Percentiles rank a stretch among this genome's conserved stretches.
phyloP scores from a whole-genome alignment of 1,140 invertebrate genomes.

The Drosophila sp. region DNA sequence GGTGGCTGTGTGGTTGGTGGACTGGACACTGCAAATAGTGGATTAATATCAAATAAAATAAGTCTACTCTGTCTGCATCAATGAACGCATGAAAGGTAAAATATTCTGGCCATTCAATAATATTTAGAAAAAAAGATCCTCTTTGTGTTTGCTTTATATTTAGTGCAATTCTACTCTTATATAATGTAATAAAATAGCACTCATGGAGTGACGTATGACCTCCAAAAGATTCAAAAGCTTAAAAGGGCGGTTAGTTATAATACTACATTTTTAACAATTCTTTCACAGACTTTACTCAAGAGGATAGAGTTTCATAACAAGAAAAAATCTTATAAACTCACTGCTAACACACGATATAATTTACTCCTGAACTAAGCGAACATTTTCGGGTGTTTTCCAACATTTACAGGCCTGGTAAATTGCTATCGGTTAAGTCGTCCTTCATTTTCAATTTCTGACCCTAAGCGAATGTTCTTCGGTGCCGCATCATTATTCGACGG shows the following conservation, averaged over 20 bases:
- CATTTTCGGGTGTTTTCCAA: neutral
- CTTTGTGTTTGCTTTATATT: no score
- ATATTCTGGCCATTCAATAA: neutral
- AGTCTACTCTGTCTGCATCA: neutral
- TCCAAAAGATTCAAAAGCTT: no score
- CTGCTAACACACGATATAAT: no score
- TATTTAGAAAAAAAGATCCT: no score
- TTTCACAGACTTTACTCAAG: no score
- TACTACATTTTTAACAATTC: no score
- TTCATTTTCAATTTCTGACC: conserved; percentile 63
- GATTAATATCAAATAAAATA: neutral
- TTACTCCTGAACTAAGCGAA: neutral
- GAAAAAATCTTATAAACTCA: no score
- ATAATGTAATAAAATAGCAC: no score
- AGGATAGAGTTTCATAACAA: no score
- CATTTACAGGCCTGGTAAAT: conserved; percentile 41
- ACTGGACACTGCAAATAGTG: conserved; percentile 76
- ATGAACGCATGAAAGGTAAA: neutral
- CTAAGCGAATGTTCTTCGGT: conserved; percentile 12
- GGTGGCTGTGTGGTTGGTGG: conserved; percentile 81
- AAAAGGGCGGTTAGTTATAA: no score
- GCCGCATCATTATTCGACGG: conserved; percentile 65
- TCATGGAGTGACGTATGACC: no score
- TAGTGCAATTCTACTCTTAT: no score
- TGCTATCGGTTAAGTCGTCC: conserved; percentile 17